Evolutionary conservation across 1,140 invertebrate species (phyloP), one percentile per base, ranked within the genome.

Genomic region (Apis laboriosa): DNA sequence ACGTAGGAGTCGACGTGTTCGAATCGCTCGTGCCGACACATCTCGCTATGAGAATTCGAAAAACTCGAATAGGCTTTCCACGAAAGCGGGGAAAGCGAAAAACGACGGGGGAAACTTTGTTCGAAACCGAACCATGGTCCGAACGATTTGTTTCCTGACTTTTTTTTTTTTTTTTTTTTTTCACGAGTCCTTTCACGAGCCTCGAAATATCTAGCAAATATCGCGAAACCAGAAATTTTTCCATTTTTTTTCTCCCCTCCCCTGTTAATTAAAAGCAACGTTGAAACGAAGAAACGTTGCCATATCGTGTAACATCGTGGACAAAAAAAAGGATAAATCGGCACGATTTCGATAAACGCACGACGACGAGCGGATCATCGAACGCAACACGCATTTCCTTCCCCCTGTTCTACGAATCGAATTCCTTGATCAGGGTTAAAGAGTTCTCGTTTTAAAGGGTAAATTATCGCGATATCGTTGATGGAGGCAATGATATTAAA

Each of bases 181-280:
- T 1, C 8, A 28, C 12, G 19, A 43, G 13, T 43, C 43, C 43
- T 63, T 51, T 11, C 11, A 4, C 0, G 0, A 13, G 9, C 7
- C 1, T 12, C 34, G 15, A 51, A 51, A 63, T 53, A 76, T 63
- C 51, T 76, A 15, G 0, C 24, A 53, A 64, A 53, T 53, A 34
- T 64, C 49, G 21, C 2, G n/a, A 58, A 19, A 9, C 43, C 24
- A 34, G 55, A 34, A 34, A 2, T 19, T 9, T 55, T 34, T 55
- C 1, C 24, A 24, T 24, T 34, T n/a, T 60, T 12, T n/a, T n/a
- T 28, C n/a, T 34, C n/a, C 49, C 24, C 24, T 24, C 0, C 34
- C 34, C 34, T n/a, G 77, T 78, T 78, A 78, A 78, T 78, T 78
- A 78, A 68, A 68, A 43, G 34, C 4, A 7, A 43, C 34, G 34